phyloP scores from a whole-genome alignment of 2,888 invertebrate species.

The Scaptomyza polygonia region DNA sequence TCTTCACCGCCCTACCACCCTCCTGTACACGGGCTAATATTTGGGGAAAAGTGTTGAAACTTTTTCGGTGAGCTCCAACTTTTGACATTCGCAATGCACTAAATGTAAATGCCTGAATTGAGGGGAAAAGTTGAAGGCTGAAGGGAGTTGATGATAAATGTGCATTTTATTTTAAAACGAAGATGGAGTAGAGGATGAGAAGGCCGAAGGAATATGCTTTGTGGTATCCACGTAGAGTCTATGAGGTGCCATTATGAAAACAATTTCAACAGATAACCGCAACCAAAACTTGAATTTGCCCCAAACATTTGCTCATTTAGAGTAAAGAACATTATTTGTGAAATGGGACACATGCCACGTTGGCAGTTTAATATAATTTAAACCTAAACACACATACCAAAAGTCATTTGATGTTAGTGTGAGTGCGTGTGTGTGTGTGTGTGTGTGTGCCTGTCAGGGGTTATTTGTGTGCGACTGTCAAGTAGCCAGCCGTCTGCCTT shows the following conservation, averaged over 20 bases:
- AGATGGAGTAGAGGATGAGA: too few species aligned
- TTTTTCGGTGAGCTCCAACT: conserved; percentile 66
- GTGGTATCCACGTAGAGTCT: conserved; percentile 39
- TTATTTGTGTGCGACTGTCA: conserved; percentile 70
- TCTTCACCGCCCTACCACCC: not conserved
- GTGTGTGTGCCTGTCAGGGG: conserved; percentile 46
- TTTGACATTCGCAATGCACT: conserved; percentile 77
- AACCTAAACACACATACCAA: conserved; percentile 73
- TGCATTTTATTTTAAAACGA: conserved; percentile 41
- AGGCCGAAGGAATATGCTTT: not conserved
- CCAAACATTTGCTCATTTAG: conserved; percentile 45
- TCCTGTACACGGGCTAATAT: conserved; percentile 36
- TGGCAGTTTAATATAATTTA: conserved; percentile 78
- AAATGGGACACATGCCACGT: conserved; percentile 73
- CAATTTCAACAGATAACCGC: conserved; percentile 65
- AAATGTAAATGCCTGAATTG: conserved; percentile 67
- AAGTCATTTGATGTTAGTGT: conserved; percentile 36
- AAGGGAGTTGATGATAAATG: conserved; percentile 65
- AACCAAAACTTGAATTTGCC: conserved; percentile 39
- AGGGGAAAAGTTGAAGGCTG: conserved; percentile 1
- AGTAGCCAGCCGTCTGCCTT: conserved; percentile 73
- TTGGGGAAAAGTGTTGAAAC: conserved; percentile 71
- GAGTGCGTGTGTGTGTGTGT: conserved; percentile 28
- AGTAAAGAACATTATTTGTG: conserved; percentile 48
- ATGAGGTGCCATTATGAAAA: conserved; percentile 68